phyloP scores from a whole-genome alignment of 2,113 vertebrate species.

The Malurus alboscapulatus region DNA sequence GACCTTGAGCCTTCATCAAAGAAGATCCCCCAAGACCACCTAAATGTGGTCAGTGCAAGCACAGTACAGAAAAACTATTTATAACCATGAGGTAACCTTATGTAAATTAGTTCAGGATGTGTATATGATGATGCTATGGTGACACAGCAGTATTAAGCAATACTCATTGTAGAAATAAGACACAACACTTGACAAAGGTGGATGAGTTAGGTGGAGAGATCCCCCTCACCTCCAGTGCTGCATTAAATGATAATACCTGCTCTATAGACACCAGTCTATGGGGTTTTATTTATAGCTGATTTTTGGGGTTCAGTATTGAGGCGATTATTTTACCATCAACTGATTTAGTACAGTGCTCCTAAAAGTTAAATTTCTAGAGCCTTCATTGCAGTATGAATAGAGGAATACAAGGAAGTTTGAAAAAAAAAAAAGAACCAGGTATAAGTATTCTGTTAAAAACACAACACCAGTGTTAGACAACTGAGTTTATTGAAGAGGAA shows the following conservation, averaged over 20 bases:
- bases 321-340: neutral
- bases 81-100: neutral
- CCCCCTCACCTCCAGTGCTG: neutral
- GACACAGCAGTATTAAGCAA: neutral
- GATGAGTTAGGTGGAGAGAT: neutral
- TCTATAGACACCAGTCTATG: neutral
- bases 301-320: neutral
- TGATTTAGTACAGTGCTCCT: neutral
- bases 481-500: neutral
- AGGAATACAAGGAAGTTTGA: neutral
- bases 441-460: neutral
- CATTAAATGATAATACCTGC: neutral
- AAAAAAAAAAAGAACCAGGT: neutral
- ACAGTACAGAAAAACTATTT: neutral
- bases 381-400: neutral
- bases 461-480: neutral
- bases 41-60: rapidly evolving
- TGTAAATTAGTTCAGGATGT: neutral
- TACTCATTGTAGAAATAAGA: neutral
- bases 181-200: neutral
- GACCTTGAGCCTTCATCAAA: neutral
- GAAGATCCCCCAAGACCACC: neutral
- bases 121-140: neutral
- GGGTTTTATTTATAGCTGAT: too few relatives aligned
- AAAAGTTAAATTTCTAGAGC: neutral